Evolutionary conservation across 2,113 vertebrate genomes (phyloP), one percentile per base, ranked within the genome.

Genomic region (Caranx melampygus): DNA sequence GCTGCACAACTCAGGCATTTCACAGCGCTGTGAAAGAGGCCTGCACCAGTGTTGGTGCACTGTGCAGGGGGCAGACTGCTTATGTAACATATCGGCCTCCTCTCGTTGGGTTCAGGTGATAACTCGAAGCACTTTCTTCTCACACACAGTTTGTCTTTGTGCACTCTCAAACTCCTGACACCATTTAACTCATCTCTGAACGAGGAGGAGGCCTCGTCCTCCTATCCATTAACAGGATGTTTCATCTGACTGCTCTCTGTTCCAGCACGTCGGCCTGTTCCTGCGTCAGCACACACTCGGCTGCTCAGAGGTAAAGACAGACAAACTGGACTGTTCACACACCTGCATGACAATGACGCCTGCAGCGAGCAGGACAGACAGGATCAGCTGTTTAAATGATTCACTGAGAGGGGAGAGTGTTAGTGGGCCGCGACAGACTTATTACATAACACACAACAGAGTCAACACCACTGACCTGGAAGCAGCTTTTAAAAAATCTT

Each of bases 21-120:
- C 74, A 85, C 85, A 86, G 52, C 2, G 42, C 37, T 85, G 65
- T 88, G 85, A 85, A 81, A 86, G 86, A 85, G 66, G 64, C 65
- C 82, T 15, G 0, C 18, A 40, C n/a, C 31, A 26, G 61, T 66
- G 37, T 47, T 52, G 15, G 49, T 5, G 61, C 37, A 61, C 2
- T 65, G 65, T 52, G 35, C 67, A 65, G 34, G n/a, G 26, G 20
- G 6, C 72, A 82, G 63, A 63, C 21, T 67, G 80, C 78, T 83
- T 67, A 69, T 20, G 21, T 68, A 74, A 69, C 21, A 21, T 68
- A 74, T 59, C 59, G 8, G 15, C 58, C 63, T 62, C 63, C 6
- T 44, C 58, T 44, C 18, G 21, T 37, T 26, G 26, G 63, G 26
- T 26, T 67, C 44, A 47, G 45, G 21, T 69, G 54, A 73, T 57